Conservation (phyloP, 2,113 vertebrate genomes). For the Eulacestoma nigropectus region DNA sequence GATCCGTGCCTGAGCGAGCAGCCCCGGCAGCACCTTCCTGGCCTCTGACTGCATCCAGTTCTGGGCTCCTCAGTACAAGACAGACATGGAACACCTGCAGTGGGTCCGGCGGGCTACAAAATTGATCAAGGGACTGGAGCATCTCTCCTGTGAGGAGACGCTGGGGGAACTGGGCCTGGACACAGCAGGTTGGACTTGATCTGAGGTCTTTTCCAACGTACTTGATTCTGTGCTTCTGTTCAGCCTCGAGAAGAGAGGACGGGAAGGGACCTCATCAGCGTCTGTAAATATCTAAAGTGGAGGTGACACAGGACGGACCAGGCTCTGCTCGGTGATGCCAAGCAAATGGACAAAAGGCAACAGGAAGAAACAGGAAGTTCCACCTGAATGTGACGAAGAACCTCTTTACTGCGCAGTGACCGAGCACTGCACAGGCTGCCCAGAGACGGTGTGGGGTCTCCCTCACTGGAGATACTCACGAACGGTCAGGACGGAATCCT, state of each 20-base stretch:
- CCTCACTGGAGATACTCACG: accelerated
- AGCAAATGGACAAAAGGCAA: neutral
- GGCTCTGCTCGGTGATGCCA: neutral
- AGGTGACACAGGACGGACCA: neutral
- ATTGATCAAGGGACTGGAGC: neutral
- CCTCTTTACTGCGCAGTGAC: neutral
- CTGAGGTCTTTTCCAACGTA: neutral
- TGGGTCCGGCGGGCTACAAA: accelerated
- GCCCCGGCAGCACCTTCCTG: neutral
- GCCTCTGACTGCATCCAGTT: accelerated
- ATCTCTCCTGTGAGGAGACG: too few species aligned
- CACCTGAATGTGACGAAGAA: neutral
- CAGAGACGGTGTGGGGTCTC: too few species aligned
- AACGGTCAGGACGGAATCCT: neutral
- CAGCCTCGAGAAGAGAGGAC: neutral
- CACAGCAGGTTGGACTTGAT: too few species aligned
- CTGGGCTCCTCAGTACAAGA: neutral
- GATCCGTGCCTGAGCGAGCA: neutral
- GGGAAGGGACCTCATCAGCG: neutral
- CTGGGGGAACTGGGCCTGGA: neutral
- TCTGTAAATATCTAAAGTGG: too few species aligned
- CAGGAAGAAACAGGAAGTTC: neutral
- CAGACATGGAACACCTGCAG: neutral
- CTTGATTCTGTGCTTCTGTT: neutral
- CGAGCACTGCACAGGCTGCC: too few species aligned